Evolutionary conservation across 2,888 invertebrate species (phyloP).

Genomic region (Tenthredo livida): DNA sequence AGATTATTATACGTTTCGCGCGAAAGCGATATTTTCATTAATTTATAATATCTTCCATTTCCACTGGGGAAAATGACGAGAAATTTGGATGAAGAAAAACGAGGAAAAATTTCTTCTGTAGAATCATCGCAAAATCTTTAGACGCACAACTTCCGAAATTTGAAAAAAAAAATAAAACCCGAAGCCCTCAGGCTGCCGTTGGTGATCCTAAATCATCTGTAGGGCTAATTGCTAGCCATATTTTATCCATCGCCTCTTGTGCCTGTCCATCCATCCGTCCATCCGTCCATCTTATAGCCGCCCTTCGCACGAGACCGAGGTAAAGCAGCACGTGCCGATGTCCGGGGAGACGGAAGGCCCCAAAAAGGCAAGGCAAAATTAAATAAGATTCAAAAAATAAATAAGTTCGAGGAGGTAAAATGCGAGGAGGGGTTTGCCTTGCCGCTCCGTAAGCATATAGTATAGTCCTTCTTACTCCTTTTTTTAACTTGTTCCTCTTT

Average conservation of each 20-base stretch:
- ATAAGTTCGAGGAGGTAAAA: neutral
- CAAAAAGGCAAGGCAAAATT: constrained; percentile 48
- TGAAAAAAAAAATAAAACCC: neutral
- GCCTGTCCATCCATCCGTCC: constrained; percentile 4
- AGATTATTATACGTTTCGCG: neutral
- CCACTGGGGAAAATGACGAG: neutral
- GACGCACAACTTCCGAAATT: constrained; percentile 11
- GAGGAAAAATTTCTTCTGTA: neutral
- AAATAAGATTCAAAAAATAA: constrained; percentile 50
- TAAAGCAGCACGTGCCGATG: constrained; percentile 49
- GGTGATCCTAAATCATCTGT: constrained; percentile 55
- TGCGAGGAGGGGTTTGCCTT: constrained; percentile 12
- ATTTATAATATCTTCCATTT: neutral
- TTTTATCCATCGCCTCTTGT: constrained; percentile 56
- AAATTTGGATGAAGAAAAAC: neutral
- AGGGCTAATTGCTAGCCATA: constrained; percentile 58
- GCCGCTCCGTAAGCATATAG: neutral
- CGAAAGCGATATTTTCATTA: neutral
- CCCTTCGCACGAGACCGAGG: constrained; percentile 36
- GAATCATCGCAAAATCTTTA: neutral
- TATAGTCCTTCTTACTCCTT: neutral
- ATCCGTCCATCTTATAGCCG: constrained; percentile 21
- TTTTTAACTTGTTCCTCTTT: neutral
- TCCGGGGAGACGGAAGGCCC: constrained; percentile 40
- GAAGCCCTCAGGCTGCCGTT: constrained; percentile 19